Conservation (phyloP, 2,888 invertebrate species). For the Drosophila sordidula region DNA sequence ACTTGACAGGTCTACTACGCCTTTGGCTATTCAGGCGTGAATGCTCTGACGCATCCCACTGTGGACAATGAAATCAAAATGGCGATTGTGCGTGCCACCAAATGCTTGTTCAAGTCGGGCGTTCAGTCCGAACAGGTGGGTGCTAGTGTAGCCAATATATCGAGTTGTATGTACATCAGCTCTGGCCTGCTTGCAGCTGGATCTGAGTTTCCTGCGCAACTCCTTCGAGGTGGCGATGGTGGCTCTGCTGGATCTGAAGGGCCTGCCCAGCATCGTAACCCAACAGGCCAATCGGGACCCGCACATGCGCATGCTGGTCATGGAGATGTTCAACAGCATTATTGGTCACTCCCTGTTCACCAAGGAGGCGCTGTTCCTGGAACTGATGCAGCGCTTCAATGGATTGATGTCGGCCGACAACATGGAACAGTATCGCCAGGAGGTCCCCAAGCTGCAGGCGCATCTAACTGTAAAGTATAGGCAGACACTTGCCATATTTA, state of each 20-base stretch:
- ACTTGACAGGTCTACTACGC: conserved; percentile 75
- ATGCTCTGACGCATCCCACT: conserved; percentile 62
- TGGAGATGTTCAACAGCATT: conserved; percentile 70
- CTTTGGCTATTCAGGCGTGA: conserved; percentile 66
- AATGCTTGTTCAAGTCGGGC: conserved; percentile 77
- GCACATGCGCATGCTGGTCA: conserved; percentile 45
- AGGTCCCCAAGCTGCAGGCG: conserved; percentile 55
- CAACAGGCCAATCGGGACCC: conserved; percentile 62
- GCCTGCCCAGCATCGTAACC: conserved; percentile 76
- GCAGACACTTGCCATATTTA: not conserved
- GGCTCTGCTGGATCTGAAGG: conserved; percentile 66
- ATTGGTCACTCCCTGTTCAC: conserved; percentile 80
- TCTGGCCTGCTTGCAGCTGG: conserved; percentile 42
- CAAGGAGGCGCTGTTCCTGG: conserved; percentile 77
- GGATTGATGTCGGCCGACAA: conserved; percentile 56
- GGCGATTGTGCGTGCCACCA: conserved; percentile 75
- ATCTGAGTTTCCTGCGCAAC: conserved; percentile 57
- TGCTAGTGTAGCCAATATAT: not conserved
- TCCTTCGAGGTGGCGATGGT: conserved; percentile 58
- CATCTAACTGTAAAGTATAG: conserved; percentile 63
- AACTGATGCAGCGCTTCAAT: conserved; percentile 70
- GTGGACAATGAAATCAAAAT: conserved; percentile 75
- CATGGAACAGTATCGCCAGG: conserved; percentile 61
- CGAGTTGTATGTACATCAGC: too few species aligned
- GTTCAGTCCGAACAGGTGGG: conserved; percentile 61